Evolutionary conservation across 1,140 invertebrate genomes (phyloP).

Genomic region (Galendromus occidentalis): DNA sequence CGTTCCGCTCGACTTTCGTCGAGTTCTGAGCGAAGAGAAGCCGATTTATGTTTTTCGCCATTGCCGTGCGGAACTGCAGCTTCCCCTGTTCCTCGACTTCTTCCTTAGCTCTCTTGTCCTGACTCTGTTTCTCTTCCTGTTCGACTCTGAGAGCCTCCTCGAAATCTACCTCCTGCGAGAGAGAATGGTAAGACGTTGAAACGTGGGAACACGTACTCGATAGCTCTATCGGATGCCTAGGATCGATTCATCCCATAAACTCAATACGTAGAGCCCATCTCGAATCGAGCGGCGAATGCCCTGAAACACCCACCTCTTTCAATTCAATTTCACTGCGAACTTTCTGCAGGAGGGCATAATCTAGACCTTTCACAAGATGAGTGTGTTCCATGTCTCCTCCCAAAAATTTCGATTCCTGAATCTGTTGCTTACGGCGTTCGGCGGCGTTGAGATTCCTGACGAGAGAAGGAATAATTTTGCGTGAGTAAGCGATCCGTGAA

Average conservation of each 20-base stretch:
- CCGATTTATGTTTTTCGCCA: slow-evolving; percentile 37
- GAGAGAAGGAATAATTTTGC: slow-evolving; percentile 8
- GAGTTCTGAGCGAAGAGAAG: slow-evolving; percentile 29
- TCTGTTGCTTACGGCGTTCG: slow-evolving; percentile 80
- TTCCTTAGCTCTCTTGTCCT: slow-evolving; percentile 26
- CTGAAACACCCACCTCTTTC: slow-evolving; percentile 61
- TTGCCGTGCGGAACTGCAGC: slow-evolving; percentile 48
- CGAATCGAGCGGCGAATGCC: slow-evolving; percentile 42
- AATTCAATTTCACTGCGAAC: slow-evolving; percentile 58
- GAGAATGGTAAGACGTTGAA: too few species aligned
- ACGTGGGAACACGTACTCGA: too few species aligned
- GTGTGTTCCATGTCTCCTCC: slow-evolving; percentile 99
- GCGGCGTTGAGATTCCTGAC: slow-evolving; percentile 57
- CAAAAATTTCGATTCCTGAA: slow-evolving; percentile 98
- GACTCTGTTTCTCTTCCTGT: slow-evolving; percentile 35
- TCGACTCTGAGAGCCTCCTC: slow-evolving; percentile 16
- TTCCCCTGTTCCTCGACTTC: slow-evolving; percentile 41
- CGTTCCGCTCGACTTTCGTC: slow-evolving; percentile 47
- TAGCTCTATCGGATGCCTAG: too few species aligned
- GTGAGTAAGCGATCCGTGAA: too few species aligned
- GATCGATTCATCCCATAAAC: too few species aligned
- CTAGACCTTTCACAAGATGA: slow-evolving; percentile 97
- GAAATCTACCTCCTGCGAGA: slow-evolving; percentile 20
- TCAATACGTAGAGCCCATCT: too few species aligned
- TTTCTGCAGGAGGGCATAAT: slow-evolving; percentile 97